Conservation (phyloP, 2,797 vertebrate species). For the Margarornis squamiger region DNA sequence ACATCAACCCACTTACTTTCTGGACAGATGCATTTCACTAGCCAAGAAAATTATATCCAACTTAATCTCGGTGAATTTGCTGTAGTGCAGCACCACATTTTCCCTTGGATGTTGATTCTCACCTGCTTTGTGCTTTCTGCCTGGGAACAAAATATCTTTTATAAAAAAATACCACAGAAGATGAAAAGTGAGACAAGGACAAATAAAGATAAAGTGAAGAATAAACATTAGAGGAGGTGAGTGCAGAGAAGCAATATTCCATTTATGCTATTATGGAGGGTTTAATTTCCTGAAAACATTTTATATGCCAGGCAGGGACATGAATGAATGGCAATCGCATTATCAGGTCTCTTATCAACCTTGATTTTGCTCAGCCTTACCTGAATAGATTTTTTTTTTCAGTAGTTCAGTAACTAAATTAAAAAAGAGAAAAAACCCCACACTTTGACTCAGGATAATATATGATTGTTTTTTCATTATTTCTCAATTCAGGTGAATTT, state of each 20-base stretch:
- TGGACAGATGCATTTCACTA: not conserved
- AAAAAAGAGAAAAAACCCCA: not conserved
- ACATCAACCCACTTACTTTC: not conserved
- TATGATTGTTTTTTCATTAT: not conserved
- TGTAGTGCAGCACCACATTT: not conserved
- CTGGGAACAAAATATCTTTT: not conserved
- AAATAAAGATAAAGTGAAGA: slow-evolving; percentile 10
- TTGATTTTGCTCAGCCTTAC: not conserved
- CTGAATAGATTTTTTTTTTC: not conserved
- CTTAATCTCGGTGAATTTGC: not conserved
- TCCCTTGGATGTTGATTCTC: not conserved
- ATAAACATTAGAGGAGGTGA: not conserved
- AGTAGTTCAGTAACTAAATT: not conserved
- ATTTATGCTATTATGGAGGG: not conserved
- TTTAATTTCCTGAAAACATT: slow-evolving; percentile 61
- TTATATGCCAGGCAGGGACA: slow-evolving; percentile 1
- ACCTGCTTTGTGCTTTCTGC: not conserved
- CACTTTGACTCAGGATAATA: not conserved
- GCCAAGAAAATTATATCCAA: not conserved
- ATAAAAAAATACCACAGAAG: not conserved
- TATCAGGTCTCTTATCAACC: slow-evolving; percentile 24
- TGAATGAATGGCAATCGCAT: not conserved
- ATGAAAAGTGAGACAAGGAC: slow-evolving; percentile 29
- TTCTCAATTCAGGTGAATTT: not conserved
- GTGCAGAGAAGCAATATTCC: not conserved